These are phyloP conservation scores for Lutraria rhynchaena DNA, from an alignment of 1,140 invertebrate species.

Conservation along the genomic window DNA sequence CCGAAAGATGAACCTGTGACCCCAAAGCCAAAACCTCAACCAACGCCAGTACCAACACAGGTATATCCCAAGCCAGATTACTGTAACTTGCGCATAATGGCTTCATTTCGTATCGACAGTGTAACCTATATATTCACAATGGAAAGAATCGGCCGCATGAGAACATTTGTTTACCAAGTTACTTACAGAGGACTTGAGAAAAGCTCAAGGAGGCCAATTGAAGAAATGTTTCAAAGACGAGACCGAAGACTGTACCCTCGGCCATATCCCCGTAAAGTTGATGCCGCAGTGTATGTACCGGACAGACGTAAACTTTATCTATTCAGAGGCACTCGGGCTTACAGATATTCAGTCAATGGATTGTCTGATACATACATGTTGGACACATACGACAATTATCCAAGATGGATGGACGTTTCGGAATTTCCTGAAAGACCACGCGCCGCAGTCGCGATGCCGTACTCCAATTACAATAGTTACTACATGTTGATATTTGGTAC, in stretches of 20 bases:
- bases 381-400: constrained; percentile 12
- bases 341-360: background rate
- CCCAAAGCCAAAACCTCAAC: background rate
- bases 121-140: constrained; percentile 13
- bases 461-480: constrained; percentile 14
- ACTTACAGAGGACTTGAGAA: background rate
- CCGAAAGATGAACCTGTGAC: background rate
- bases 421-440: constrained; percentile 52
- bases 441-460: constrained; percentile 51
- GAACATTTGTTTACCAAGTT: constrained; percentile 41
- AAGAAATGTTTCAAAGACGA: constrained; percentile 22
- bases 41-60: background rate
- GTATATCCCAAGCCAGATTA: too few species aligned
- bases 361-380: background rate
- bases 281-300: constrained; percentile 47
- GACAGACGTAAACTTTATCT: constrained; percentile 17
- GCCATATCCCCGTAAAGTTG: constrained; percentile 29
- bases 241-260: background rate
- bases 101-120: constrained; percentile 8
- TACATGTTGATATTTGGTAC: constrained; percentile 55
- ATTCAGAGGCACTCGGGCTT: constrained; percentile 34
- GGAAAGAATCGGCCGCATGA: background rate
- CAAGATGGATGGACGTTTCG: constrained; percentile 40
- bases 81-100: constrained; percentile 23
- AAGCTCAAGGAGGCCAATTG: background rate